Evolutionary conservation across 2,113 vertebrate species (phyloP), one percentile per base, ranked within the genome.

Genomic region (Nipponia nippon): DNA sequence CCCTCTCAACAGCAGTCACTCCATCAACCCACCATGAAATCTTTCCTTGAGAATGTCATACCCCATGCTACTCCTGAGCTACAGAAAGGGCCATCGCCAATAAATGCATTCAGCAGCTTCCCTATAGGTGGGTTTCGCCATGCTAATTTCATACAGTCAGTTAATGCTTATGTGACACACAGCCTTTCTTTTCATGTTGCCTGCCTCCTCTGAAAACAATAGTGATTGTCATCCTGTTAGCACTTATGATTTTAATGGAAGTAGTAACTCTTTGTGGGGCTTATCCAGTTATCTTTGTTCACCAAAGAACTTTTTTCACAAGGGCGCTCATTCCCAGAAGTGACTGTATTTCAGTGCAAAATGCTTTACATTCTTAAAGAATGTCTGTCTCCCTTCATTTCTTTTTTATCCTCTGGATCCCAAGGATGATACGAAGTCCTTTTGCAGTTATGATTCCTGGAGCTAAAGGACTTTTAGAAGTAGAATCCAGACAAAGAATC

Each of bases 61-160:
- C 98, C 99, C 98, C 99, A 99, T 69, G 83, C 98, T 94, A 97
- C 98, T 96, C 97, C 98, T 26, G 99, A 99, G 94, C 98, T 99
- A 98, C 99, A 99, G 90, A 99, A 99, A 98, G 99, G 99, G 97
- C 98, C 99, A 10, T 98, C 98, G 38, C 87, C 98, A 93, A 98
- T 99, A 79, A 99, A 97, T 73, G 98, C 99, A 72, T 99, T 99
- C 98, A 98, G 98, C 98, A 99, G 98, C 98, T 99, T 99, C 98
- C 99, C 99, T 97, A 98, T 99, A 99, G 99, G 99, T 99, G 89
- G 40, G 98, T 98, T 50, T 89, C 83, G 93, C 46, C 63, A 11
- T 50, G n/a, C 67, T 55, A 13, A 30, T 53, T 79, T 67, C 76
- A 6, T 36, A 12, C 69, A 23, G 38, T 30, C 55, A 12, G 1